A percentile compares a stretch with the other conserved stretches of the same genome.
Conservation (phyloP, 2,113 vertebrate genomes). For the Gracilinanus agilis region DNA sequence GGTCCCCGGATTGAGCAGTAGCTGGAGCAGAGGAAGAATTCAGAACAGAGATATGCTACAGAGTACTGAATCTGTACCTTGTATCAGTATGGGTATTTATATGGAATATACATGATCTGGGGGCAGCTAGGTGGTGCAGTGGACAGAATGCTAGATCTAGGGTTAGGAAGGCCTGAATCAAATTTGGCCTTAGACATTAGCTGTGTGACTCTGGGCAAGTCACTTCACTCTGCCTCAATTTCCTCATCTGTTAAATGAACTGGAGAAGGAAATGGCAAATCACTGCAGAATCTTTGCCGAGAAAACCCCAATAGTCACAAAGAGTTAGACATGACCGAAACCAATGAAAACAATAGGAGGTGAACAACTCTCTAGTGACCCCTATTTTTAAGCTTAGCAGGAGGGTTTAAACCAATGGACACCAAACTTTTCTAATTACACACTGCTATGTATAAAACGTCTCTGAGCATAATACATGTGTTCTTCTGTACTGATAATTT, state of each 20-base stretch:
- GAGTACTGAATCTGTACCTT: neutral
- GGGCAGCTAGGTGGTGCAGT: no score
- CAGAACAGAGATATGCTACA: neutral
- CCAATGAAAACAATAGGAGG: neutral
- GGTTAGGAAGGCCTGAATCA: no score
- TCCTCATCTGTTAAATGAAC: no score
- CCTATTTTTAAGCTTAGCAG: neutral
- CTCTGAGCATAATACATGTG: neutral
- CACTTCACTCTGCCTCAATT: no score
- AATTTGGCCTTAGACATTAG: no score
- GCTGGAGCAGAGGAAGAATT: neutral
- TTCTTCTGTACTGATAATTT: neutral
- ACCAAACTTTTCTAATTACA: neutral
- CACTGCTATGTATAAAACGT: neutral
- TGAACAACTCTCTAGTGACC: neutral
- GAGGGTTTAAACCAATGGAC: neutral
- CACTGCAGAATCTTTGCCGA: no score
- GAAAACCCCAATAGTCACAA: no score
- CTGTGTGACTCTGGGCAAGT: no score
- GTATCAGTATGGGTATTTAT: neutral
- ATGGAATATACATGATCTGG: neutral
- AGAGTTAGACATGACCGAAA: no score
- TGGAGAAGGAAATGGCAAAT: no score
- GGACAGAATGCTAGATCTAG: no score
- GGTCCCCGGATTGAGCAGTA: neutral